Conservation (phyloP, 2,113 vertebrate species). For the Malurus elegans region DNA sequence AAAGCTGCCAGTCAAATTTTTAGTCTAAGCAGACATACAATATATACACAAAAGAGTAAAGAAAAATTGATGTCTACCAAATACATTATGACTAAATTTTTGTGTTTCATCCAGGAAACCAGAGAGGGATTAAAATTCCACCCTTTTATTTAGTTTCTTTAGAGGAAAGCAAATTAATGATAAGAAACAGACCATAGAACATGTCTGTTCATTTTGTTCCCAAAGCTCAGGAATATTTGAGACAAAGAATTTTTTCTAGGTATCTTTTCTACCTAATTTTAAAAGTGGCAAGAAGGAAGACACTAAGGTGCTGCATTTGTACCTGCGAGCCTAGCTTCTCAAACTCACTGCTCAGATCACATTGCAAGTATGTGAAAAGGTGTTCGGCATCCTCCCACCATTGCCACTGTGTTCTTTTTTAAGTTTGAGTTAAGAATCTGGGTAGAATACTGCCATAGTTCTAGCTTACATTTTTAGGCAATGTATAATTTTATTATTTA, state of each 20-base stretch:
- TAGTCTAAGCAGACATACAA: neutral
- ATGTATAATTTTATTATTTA: neutral
- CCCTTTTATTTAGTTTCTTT: neutral
- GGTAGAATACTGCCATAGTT: neutral
- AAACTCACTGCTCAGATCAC: neutral
- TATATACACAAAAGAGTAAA: neutral
- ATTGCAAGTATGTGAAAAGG: neutral
- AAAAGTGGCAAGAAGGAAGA: neutral
- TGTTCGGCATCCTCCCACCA: neutral
- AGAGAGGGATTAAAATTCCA: neutral
- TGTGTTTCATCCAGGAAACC: neutral
- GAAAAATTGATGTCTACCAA: neutral
- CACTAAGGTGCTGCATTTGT: neutral
- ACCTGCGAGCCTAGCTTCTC: neutral
- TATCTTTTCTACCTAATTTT: neutral
- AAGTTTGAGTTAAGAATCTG: neutral
- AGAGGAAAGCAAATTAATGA: neutral
- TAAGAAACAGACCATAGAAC: neutral
- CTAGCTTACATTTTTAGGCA: neutral
- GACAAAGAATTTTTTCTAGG: neutral
- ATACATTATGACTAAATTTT: neutral
- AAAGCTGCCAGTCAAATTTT: neutral
- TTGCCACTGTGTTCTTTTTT: neutral
- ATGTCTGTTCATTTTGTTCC: neutral
- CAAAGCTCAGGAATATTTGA: neutral